A percentile compares a stretch with the other conserved stretches of the same genome.
phyloP scores from a whole-genome alignment of 2,113 vertebrate species.

The Talpa occidentalis region DNA sequence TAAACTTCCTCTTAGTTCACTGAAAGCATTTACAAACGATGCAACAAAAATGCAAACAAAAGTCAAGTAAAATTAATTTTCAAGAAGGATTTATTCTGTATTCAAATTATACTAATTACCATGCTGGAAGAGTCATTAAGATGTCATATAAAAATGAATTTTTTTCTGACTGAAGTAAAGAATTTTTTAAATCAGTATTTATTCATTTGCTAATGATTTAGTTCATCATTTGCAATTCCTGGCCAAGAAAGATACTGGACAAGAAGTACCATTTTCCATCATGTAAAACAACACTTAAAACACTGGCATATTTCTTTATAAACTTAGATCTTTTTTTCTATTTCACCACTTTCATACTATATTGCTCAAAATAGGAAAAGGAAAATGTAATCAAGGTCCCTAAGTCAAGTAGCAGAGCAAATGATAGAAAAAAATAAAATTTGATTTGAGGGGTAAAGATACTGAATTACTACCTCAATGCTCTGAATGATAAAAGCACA shows the following conservation, averaged over 20 bases:
- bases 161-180: background rate
- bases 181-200: conserved; percentile 24
- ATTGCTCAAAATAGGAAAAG: conserved; percentile 57
- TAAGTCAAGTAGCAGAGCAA: conserved; percentile 53
- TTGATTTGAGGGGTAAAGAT: conserved; percentile 40
- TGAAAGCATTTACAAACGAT: background rate
- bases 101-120: background rate
- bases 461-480: conserved; percentile 57
- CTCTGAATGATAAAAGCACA: conserved; percentile 27
- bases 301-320: background rate
- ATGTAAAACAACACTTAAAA: conserved; percentile 47
- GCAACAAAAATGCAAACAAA: background rate
- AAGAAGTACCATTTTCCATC: conserved; percentile 20
- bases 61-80: background rate
- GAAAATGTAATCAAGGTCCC: conserved; percentile 63
- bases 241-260: background rate
- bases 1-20: background rate
- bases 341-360: conserved; percentile 45
- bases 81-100: background rate
- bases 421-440: conserved; percentile 48
- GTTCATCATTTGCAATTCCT: conserved; percentile 23
- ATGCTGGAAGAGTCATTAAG: background rate
- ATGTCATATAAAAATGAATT: background rate
- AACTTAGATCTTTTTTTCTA: conserved; percentile 15
- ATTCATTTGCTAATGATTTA: background rate